Base-by-base conservation (phyloP, 2,113 vertebrate species). In the Ailuropoda melanoleuca region DNA sequence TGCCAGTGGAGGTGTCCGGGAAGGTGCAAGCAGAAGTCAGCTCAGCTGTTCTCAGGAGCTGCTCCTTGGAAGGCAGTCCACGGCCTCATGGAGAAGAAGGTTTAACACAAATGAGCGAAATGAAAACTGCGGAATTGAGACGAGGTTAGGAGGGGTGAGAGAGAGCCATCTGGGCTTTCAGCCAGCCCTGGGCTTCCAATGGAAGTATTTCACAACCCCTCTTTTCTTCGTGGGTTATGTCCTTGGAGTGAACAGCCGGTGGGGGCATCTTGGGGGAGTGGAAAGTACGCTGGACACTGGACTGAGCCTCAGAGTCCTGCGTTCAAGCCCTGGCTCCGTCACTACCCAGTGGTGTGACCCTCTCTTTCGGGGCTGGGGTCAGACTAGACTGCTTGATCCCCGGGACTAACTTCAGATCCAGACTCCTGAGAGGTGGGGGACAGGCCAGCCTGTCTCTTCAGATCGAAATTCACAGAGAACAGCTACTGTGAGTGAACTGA, bases 181-280 rank as follows among this genome's bases (percentile, higher is more conserved):
- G 90, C 95, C 90, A 97, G 53, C 43, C 72, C 46, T 60, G 24
- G 88, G 39, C 90, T 97, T 97, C 93, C 70, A 88, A 81, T 94
- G 74, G 82, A 92, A 96, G 64, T 53, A 85, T 98, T 97, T 97
- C 97, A 94, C 85, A 97, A 97, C 34, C 75, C 31, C 46, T 95
- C 37, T 70, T 94, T 95, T 97, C 92, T 95, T 58, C 81, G 18
- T 0, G 68, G 92, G 88, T 95, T 95, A 85, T 94, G 75, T 97
- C 66, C 92, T 96, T 70, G 58, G 78, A 92, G 95, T 92, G 74
- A 88, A 83, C 37, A 92, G 78, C 74, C 78, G 23, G 11, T 3
- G 37, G 72, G 86, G 72, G 81, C 70, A 95, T 78, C 53, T 89
- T 50, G 7, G 87, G 60, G 43, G 74, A 88, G 23, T 93, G 92